These are phyloP conservation scores for Melanotus villosus DNA, from an alignment of 2,888 invertebrate species.

Conservation along the genomic window DNA sequence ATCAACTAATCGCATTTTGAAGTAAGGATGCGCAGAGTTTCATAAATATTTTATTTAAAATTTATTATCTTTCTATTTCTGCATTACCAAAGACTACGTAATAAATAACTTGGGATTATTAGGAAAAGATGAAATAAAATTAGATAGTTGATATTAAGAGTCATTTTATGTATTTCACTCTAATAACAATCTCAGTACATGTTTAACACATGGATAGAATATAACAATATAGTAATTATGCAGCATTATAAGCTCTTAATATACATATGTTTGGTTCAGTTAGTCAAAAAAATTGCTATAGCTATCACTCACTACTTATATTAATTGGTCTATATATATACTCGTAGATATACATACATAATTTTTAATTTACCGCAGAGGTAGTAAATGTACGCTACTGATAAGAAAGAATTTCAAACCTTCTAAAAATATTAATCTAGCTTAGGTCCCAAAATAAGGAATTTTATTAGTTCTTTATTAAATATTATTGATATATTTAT, in stretches of 20 bases:
- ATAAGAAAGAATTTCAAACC: constrained; percentile 30
- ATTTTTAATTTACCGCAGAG: constrained; percentile 5
- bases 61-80: too few relatives aligned
- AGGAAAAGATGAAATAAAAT: too few relatives aligned
- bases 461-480: constrained; percentile 27
- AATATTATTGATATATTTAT: constrained; percentile 32
- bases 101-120: too few relatives aligned
- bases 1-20: too few relatives aligned
- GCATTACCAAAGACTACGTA: too few relatives aligned
- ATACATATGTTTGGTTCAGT: constrained; percentile 41
- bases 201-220: constrained; percentile 56
- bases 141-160: constrained; percentile 4
- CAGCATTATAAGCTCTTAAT: constrained; percentile 26
- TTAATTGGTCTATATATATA: constrained; percentile 38
- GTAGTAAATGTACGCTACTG: constrained; percentile 11
- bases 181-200: constrained; percentile 59
- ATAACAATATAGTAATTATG: constrained; percentile 41
- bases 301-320: constrained; percentile 28
- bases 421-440: constrained; percentile 46
- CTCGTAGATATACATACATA: constrained; percentile 26
- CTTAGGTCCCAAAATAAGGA: constrained; percentile 48
- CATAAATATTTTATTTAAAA: too few relatives aligned
- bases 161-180: constrained; percentile 45
- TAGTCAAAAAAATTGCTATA: constrained; percentile 35
- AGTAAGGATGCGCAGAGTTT: too few relatives aligned